Base-by-base conservation (phyloP, 1,140 invertebrate genomes). In the Coptotermes formosanus region DNA sequence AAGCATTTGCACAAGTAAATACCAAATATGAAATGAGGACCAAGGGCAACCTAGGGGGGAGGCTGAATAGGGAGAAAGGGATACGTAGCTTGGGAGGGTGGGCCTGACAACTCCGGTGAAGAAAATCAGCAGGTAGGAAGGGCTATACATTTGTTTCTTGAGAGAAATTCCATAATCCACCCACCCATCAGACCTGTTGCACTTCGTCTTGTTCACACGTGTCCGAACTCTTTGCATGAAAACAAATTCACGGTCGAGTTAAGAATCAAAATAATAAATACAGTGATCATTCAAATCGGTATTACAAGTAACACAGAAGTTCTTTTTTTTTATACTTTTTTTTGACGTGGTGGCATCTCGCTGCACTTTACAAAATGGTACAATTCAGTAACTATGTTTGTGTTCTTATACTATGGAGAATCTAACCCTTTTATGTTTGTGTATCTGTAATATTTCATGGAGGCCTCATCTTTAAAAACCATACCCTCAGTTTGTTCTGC, bases 1-100 rank as follows among this genome's bases (percentile, higher is more conserved):
- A 92, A 92, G 91, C 91, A 92, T 92, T 92, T 91, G 91, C 91
- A 92, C 91, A 92, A 88, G 89, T 91, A 89, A 91, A 91, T 92
- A 92, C 91, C 91, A 91, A 91, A 91, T 90, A 91, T 90, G 88
- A 91, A 91, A 91, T 89, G 89, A 91, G 88, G 87, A 87, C 88
- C 88, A 88, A 89, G 89, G 89, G 88, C 88, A 89, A 88, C 85
- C 88, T 89, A 89, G 87, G 85, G 83, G 83, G 82, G 59, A 85
- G 85, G 38, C n/a, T 86, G 30, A 85, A 59, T 25, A 44, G 85
- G 85, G 85, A 81, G 84, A n/a, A 75, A 44, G 84, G 84, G 84
- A 75, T 43, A 45, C 45, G 3, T 52, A 55, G 83, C 83, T 59
- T 75, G 64, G 64, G 64, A 75, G 64, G 64, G 64, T 75, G 83